A percentile compares a stretch with the other conserved stretches of the same genome.
These are phyloP conservation scores for Himantopus leucocephalus DNA, from an alignment of 2,113 vertebrate genomes.

Conservation along the genomic window DNA sequence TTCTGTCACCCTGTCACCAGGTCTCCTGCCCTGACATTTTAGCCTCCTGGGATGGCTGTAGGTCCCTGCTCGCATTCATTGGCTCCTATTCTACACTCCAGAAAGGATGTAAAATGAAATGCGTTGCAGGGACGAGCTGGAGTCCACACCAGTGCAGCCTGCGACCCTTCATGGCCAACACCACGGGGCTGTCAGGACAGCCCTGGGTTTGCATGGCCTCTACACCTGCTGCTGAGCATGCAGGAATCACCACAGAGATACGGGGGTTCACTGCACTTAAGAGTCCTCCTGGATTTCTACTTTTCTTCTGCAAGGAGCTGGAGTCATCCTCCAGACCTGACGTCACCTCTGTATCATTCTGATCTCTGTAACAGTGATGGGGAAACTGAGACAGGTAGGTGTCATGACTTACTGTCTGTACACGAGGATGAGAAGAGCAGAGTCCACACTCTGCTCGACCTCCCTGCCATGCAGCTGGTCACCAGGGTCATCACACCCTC, in stretches of 20 bases:
- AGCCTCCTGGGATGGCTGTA: not conserved
- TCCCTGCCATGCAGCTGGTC: not conserved
- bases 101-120: rapidly evolving
- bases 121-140: not conserved
- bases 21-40: not conserved
- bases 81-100: not conserved
- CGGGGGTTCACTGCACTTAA: rapidly evolving
- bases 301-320: not conserved
- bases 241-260: not conserved
- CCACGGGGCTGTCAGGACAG: rapidly evolving
- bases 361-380: rapidly evolving
- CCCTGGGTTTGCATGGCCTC: not conserved
- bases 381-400: not conserved
- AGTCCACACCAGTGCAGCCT: not conserved
- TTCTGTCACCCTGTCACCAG: conserved; percentile 33
- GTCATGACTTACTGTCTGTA: not conserved
- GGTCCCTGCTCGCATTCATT: not conserved
- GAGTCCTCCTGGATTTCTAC: not conserved
- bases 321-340: not conserved
- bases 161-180: not conserved
- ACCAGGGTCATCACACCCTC: not conserved
- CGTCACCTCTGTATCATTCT: not conserved
- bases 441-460: rapidly evolving
- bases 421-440: not conserved
- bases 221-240: not conserved